These are phyloP conservation scores for Melolontha melolontha DNA, from an alignment of 2,888 invertebrate species.

Conservation along the genomic window DNA sequence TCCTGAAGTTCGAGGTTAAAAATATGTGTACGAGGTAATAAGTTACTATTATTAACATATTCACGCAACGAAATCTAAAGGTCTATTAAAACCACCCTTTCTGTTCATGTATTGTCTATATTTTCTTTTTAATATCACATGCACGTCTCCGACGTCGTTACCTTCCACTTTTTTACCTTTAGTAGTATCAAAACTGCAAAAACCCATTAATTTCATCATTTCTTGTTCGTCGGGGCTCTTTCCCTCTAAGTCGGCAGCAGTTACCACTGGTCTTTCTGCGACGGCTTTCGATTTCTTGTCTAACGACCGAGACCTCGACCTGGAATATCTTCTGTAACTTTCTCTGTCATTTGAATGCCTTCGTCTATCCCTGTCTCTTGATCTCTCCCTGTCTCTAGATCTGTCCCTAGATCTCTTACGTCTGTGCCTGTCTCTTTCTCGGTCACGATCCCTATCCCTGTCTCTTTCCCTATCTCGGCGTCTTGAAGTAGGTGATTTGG, in stretches of 20 bases:
- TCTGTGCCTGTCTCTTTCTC: slow-evolving; percentile 65
- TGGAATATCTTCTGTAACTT: slow-evolving; percentile 62
- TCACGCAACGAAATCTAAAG: slow-evolving; percentile 94
- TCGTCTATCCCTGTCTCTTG: slow-evolving; percentile 61
- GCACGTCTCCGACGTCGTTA: slow-evolving; percentile 94
- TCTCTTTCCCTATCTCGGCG: slow-evolving; percentile 67
- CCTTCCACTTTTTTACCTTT: slow-evolving; percentile 96
- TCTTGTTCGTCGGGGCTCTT: slow-evolving; percentile 92
- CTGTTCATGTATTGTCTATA: slow-evolving; percentile 99
- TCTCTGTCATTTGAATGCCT: slow-evolving; percentile 63
- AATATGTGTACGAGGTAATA: slow-evolving; percentile 39
- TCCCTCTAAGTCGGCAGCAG: slow-evolving; percentile 89
- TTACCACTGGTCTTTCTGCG: slow-evolving; percentile 74
- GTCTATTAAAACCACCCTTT: slow-evolving; percentile 98
- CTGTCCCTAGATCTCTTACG: slow-evolving; percentile 64
- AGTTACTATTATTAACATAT: slow-evolving; percentile 12
- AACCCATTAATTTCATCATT: slow-evolving; percentile 98
- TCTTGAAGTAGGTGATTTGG: slow-evolving; percentile 67
- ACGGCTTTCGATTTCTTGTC: slow-evolving; percentile 56
- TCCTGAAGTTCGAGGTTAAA: slow-evolving; percentile 36
- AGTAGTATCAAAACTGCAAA: slow-evolving; percentile 94
- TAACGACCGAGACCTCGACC: slow-evolving; percentile 58
- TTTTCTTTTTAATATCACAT: slow-evolving; percentile 95
- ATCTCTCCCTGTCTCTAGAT: slow-evolving; percentile 64
- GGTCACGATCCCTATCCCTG: slow-evolving; percentile 66